Base-by-base conservation (phyloP, 2,888 invertebrate species). In the Poecilobothrus nobilitatus region DNA sequence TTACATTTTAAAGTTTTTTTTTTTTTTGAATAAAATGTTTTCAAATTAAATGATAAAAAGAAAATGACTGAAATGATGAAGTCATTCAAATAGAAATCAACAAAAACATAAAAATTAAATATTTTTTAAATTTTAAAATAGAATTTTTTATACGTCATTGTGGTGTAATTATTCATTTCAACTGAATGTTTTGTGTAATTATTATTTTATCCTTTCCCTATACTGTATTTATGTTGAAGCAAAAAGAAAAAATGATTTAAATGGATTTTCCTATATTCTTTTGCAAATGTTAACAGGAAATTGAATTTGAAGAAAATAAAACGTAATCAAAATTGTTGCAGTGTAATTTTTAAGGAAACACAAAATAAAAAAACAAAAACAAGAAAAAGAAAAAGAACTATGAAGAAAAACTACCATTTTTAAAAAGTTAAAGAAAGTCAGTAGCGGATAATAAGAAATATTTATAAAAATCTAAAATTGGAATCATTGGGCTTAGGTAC, bases 141-240 rank as follows among this genome's bases (percentile, higher is more conserved):
- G 18, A 53, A 53, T 18, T 53, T 53, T 53, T 8, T 18, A 12
- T n/a, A 53, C 6, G 18, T 53, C 53, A 53, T 53, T 53, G 53
- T 53, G 53, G 53, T 53, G 18, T 53, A 53, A 53, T 53, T 53
- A 53, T 53, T 53, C 53, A 53, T 53, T 53, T 37, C 37, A 37
- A 37, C 7, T 37, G 37, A 37, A 10, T 53, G 53, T 9, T 44
- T 53, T 53, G 53, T 53, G 53, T 6, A 18, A 53, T 53, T 12
- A 53, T 53, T 53, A 53, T 53, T 53, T 53, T 53, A 53, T 53
- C 18, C 53, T 15, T 44, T 53, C 53, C 18, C 15, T 53, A n/a
- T 53, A 18, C 12, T 10, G 9, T 37, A 10, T 37, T 37, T 37
- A 2, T 8, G 12, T 37, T 37, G 12, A 18, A 53, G 18, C 37